These are phyloP conservation scores for Nannoperca obscura DNA, from an alignment of 2,797 vertebrate species.

Conservation along the genomic window DNA sequence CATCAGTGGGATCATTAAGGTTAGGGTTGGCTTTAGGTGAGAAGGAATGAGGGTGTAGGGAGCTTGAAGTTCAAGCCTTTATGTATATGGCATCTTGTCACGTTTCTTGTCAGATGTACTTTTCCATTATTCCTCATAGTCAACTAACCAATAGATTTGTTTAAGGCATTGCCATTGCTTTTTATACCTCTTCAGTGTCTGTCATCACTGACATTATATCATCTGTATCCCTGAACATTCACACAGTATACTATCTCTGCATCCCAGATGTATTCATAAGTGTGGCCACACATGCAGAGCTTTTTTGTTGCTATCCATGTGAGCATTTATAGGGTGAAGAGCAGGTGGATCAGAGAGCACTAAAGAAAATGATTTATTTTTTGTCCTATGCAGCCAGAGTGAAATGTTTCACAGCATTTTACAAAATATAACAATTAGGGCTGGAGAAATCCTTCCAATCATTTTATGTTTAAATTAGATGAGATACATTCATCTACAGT, in stretches of 20 bases:
- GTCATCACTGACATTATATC: neutral
- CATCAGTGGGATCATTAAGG: constrained; percentile 15
- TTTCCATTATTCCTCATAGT: constrained; percentile 8
- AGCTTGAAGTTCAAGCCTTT: neutral
- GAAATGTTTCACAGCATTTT: constrained; percentile 1
- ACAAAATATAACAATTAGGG: neutral
- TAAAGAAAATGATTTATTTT: constrained; percentile 2
- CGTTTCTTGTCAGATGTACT: neutral
- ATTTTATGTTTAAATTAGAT: constrained; percentile 33
- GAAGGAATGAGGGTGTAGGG: neutral
- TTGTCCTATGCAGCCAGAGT: neutral
- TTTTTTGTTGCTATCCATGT: constrained; percentile 7
- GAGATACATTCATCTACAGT: constrained; percentile 25
- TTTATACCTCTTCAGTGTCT: neutral
- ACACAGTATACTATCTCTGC: neutral
- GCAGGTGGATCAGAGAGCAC: neutral
- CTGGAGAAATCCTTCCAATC: neutral
- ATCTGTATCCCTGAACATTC: neutral
- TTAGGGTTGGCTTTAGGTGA: neutral
- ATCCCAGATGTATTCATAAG: neutral
- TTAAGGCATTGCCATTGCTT: neutral
- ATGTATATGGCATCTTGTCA: neutral
- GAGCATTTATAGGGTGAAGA: constrained; percentile 8
- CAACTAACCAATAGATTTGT: neutral
- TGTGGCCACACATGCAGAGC: neutral